Percentiles rank a stretch among this genome's conserved stretches.
Evolutionary conservation across 2,113 vertebrate species (phyloP).

Genomic region (Elachura formosa): DNA sequence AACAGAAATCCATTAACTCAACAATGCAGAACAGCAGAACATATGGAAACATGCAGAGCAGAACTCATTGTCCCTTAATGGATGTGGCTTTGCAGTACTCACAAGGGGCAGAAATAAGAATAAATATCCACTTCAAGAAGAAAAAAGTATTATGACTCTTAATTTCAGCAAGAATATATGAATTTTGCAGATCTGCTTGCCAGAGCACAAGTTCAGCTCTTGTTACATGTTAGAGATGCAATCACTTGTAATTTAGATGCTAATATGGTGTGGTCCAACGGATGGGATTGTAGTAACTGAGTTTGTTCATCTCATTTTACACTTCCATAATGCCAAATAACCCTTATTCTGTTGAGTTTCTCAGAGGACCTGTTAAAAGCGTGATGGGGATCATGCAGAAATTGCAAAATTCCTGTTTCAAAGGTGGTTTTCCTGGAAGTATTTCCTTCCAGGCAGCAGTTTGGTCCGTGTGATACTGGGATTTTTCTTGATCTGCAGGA

Average conservation of each 20-base stretch:
- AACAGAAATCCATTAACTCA: background rate
- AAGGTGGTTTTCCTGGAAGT: background rate
- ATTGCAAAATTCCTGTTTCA: background rate
- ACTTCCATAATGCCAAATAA: background rate
- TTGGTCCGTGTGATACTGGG: background rate
- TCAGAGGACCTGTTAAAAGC: background rate
- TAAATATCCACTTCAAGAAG: background rate
- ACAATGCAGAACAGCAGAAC: background rate
- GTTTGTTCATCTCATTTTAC: background rate
- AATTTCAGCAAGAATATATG: background rate
- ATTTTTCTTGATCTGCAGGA: background rate
- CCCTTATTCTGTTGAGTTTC: background rate
- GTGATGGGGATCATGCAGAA: background rate
- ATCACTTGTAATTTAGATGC: background rate
- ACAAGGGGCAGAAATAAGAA: background rate
- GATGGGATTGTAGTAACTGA: background rate
- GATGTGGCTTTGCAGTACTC: background rate
- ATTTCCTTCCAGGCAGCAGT: background rate
- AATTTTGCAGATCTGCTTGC: background rate
- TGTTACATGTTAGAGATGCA: background rate
- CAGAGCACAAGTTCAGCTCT: background rate
- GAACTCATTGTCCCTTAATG: background rate
- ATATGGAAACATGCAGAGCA: background rate
- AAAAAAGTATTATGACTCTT: background rate
- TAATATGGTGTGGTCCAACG: background rate